Evolutionary conservation across 2,888 invertebrate species (phyloP).

Genomic region (Gastracanthus pulcherrimus): DNA sequence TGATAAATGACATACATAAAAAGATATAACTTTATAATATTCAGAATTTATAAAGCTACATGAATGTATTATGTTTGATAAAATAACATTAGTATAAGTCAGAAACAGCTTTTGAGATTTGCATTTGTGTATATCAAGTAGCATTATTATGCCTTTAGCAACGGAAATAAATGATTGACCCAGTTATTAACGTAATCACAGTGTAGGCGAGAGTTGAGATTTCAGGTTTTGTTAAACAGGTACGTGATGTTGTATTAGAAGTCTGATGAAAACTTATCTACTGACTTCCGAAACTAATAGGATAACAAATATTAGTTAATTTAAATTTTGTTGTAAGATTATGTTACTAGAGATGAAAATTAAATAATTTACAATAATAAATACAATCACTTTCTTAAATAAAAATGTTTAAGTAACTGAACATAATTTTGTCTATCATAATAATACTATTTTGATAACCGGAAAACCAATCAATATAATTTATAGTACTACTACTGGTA

Average conservation of each 20-base stretch:
- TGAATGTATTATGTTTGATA: neutral
- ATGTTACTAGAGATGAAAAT: too few species aligned
- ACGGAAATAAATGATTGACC: conserved; percentile 39
- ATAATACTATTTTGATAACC: too few species aligned
- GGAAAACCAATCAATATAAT: too few species aligned
- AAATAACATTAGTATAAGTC: neutral
- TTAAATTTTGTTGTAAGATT: too few species aligned
- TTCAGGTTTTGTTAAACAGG: conserved; percentile 25
- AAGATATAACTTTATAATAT: neutral
- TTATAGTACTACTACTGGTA: too few species aligned
- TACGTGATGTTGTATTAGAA: neutral
- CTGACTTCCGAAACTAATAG: neutral
- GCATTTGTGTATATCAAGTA: neutral
- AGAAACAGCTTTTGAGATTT: neutral
- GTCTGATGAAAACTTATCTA: neutral
- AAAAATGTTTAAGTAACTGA: too few species aligned
- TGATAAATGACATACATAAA: too few species aligned
- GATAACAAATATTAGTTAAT: too few species aligned
- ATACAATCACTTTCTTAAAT: too few species aligned
- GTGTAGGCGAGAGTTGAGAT: conserved; percentile 22
- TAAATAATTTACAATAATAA: too few species aligned
- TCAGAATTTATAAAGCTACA: neutral
- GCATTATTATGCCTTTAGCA: neutral
- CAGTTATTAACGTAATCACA: conserved; percentile 16
- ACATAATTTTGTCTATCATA: too few species aligned